Evolutionary conservation across 2,113 vertebrate species (phyloP), one percentile per base, ranked within the genome.

Genomic region (Canis aureus): DNA sequence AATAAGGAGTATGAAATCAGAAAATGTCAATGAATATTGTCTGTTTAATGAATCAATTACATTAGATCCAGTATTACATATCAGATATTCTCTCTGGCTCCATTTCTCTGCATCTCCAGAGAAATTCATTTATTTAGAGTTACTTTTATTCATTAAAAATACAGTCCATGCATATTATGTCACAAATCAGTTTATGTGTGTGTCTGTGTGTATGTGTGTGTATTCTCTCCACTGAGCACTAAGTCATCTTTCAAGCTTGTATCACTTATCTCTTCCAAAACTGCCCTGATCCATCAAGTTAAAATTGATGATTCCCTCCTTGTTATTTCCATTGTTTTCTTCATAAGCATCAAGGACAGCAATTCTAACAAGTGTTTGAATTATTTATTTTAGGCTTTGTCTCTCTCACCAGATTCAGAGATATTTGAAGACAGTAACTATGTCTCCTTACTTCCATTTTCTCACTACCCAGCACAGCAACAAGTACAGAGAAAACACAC

Each of bases 1-100:
- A 96, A 93, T 76, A 87, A 51, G 23, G 89, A 96, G 95, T 97
- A 89, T 98, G 97, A 98, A 98, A 98, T 98, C 73, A 66, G 38
- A 84, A 82, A 85, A 89, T 81, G 8, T 88, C 55, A 73, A 73
- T 69, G 60, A 85, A 55, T 32, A 67, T 71, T 89, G 25, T 95
- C 81, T 91, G 57, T 51, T 79, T 80, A 89, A 91, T 94, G 91
- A 94, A 95, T 86, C 55, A 89, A 80, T 91, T 94, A 89, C 8
- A 85, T 29, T 67, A 67, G 86, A 94, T 85, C 51, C 73, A 73
- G 32, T 19, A 38, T 35, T 85, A 57, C 78, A 83, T 66, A 57
- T 27, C 73, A 79, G 11, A 85, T 79, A 57, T 73, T 93, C 71
- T 73, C 83, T 93, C 71, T 64, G 25, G 3, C 10, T 0, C 91